Conservation (phyloP, 2,797 vertebrate species). For the Chaetophractus vellerosus region DNA sequence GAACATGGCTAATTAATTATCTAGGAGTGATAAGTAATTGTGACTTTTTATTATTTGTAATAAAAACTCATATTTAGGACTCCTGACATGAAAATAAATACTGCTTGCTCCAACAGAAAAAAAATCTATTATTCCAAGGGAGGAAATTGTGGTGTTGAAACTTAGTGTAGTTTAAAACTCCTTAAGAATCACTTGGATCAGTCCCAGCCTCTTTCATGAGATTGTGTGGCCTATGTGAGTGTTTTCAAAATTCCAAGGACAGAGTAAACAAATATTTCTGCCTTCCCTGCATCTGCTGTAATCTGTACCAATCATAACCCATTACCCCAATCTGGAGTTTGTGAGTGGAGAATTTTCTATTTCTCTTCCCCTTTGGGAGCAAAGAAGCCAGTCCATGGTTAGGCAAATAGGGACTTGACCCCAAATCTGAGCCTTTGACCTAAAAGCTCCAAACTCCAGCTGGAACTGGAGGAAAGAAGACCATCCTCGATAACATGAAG, state of each 20-base stretch:
- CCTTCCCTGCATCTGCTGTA: background rate
- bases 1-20: background rate
- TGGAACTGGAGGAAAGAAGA: background rate
- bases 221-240: background rate
- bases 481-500: background rate
- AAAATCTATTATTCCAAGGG: background rate
- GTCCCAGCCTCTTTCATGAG: background rate
- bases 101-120: background rate
- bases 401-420: background rate
- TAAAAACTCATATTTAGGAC: slow-evolving; percentile 28
- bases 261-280: background rate
- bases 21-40: background rate
- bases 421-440: background rate
- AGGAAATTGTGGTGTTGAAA: background rate
- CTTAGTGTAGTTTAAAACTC: background rate
- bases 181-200: background rate
- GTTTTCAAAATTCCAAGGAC: background rate
- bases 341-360: background rate
- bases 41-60: background rate
- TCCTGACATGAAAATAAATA: background rate
- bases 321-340: background rate
- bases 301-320: background rate
- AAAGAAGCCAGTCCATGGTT: background rate
- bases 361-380: background rate
- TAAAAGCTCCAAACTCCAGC: background rate